Evolutionary conservation across 2,113 vertebrate species (phyloP).

Genomic region (Mormoops blainvillei): DNA sequence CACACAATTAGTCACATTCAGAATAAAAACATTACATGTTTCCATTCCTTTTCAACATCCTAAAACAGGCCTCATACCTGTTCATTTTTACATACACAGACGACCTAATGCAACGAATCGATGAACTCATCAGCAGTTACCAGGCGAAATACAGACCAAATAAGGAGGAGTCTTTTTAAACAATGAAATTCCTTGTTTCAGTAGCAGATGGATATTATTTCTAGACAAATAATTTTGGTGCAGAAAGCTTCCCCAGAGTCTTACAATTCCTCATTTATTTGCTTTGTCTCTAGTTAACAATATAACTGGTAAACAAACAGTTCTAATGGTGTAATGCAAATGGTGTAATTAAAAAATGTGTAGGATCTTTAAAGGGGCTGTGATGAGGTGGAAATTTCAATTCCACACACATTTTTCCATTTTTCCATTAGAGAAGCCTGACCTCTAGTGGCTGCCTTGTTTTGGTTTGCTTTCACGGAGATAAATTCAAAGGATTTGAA

Average conservation of each 20-base stretch:
- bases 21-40: background rate
- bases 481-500: background rate
- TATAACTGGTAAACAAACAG: background rate
- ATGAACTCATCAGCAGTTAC: background rate
- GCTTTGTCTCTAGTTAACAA: background rate
- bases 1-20: background rate
- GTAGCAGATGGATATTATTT: background rate
- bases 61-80: background rate
- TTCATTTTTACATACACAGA: background rate
- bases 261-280: background rate
- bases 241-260: background rate
- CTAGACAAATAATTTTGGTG: background rate
- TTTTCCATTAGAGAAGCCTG: background rate
- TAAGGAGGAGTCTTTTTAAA: background rate
- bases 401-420: too few relatives aligned
- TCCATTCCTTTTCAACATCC: background rate
- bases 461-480: background rate
- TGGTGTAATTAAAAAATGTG: too few relatives aligned
- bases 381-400: background rate
- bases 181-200: constrained; percentile 28
- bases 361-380: background rate
- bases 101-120: background rate
- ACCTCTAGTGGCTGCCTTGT: background rate
- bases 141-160: background rate
- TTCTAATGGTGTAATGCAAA: background rate